These are phyloP conservation scores for Elaeidobius kamerunicus DNA, from an alignment of 2,888 invertebrate species.

Conservation along the genomic window DNA sequence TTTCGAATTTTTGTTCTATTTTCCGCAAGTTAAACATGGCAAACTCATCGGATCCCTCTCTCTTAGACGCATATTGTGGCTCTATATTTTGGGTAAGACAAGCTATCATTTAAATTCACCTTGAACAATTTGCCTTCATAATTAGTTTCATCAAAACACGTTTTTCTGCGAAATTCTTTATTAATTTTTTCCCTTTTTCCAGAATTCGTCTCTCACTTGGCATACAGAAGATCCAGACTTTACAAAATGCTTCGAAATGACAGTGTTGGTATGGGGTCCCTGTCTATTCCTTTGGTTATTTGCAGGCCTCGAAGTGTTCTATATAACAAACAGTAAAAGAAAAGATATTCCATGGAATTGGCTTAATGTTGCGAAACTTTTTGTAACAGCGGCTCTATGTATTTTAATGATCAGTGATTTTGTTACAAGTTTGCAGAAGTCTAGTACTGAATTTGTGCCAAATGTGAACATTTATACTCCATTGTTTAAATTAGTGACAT, in stretches of 20 bases:
- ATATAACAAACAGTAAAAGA: slow-evolving; percentile 72
- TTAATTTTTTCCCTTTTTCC: no score
- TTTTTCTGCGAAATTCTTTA: no score
- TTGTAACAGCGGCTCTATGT: slow-evolving; percentile 62
- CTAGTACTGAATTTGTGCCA: slow-evolving; percentile 52
- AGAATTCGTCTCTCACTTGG: slow-evolving; percentile 80
- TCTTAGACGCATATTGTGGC: slow-evolving; percentile 74
- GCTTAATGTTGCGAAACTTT: slow-evolving; percentile 67
- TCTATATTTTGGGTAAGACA: slow-evolving; percentile 75
- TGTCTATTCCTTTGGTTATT: slow-evolving; percentile 80
- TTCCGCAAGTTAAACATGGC: slow-evolving; percentile 46
- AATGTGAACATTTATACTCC: slow-evolving; percentile 77
- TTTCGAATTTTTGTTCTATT: no score
- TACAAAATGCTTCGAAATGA: slow-evolving; percentile 89
- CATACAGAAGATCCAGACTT: slow-evolving; percentile 75
- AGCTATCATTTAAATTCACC: neutral
- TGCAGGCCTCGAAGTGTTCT: slow-evolving; percentile 70
- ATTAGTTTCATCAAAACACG: slow-evolving; percentile 18
- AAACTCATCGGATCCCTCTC: slow-evolving; percentile 53
- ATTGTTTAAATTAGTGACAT: slow-evolving; percentile 70
- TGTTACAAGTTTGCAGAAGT: slow-evolving; percentile 58
- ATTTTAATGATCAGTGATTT: slow-evolving; percentile 68
- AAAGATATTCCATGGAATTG: slow-evolving; percentile 76
- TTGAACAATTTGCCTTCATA: neutral
- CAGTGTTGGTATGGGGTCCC: slow-evolving; percentile 86